Evolutionary conservation across 2,797 vertebrate species (phyloP).

Genomic region (Falco peregrinus): DNA sequence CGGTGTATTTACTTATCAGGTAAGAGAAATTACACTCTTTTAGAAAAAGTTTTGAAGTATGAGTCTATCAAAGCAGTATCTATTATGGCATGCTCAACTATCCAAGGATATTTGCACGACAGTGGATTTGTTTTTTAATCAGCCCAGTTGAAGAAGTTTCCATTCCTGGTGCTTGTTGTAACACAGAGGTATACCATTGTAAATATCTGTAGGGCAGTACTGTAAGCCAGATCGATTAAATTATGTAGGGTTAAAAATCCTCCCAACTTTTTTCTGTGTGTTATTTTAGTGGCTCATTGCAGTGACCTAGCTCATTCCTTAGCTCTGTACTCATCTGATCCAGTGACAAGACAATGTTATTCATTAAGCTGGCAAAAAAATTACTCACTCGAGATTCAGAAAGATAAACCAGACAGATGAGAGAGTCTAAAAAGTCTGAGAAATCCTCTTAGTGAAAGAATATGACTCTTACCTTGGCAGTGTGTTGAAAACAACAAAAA

Average conservation of each 20-base stretch:
- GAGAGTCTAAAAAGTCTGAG: neutral
- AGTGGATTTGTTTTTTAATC: neutral
- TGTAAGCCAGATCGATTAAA: neutral
- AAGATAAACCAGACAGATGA: neutral
- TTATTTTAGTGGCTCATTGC: neutral
- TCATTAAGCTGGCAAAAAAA: neutral
- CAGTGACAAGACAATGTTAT: neutral
- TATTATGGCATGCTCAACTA: neutral
- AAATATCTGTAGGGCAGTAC: neutral
- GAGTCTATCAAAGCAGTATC: neutral
- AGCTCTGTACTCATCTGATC: neutral
- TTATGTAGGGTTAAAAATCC: neutral
- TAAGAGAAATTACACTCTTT: conserved; percentile 67
- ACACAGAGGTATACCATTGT: neutral
- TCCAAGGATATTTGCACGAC: neutral
- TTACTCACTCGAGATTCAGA: neutral
- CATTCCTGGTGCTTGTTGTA: neutral
- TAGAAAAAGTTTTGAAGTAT: neutral
- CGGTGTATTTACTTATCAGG: conserved; percentile 99
- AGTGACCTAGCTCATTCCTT: neutral
- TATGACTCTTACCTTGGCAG: neutral
- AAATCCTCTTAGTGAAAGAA: neutral
- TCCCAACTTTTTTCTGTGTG: neutral
- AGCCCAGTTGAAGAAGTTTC: neutral
- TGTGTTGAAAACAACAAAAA: neutral